Conservation (phyloP, 2,113 vertebrate genomes). For the Balaeniceps rex region DNA sequence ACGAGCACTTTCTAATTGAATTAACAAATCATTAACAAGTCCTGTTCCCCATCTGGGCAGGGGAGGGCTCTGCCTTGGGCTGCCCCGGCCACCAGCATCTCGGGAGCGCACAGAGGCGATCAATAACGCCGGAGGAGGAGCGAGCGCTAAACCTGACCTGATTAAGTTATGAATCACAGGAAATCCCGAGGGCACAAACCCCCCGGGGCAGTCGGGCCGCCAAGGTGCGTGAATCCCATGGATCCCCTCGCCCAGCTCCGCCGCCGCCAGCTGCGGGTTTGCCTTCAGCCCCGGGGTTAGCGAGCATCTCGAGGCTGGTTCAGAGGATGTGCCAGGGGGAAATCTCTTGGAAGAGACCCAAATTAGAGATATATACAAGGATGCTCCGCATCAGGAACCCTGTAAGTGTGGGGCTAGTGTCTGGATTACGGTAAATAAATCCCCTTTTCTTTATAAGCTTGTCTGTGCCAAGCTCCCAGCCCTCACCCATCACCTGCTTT, state of each 20-base stretch:
- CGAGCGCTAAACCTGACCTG: background rate
- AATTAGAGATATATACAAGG: background rate
- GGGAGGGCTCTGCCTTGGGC: background rate
- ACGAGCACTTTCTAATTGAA: slow-evolving; percentile 19
- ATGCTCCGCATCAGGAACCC: background rate
- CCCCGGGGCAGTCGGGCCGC: background rate
- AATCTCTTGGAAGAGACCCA: slow-evolving; percentile 7
- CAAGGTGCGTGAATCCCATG: background rate
- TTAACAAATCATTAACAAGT: slow-evolving; percentile 43
- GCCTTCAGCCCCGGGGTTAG: background rate
- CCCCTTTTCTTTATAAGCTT: background rate
- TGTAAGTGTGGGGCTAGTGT: background rate
- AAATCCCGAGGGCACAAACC: background rate
- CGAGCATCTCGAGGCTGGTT: background rate
- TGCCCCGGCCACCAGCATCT: background rate
- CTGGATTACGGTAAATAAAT: slow-evolving; percentile 19
- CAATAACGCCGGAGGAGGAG: background rate
- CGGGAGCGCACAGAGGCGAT: background rate
- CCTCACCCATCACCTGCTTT: background rate
- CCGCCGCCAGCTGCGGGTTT: background rate
- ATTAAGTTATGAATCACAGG: background rate
- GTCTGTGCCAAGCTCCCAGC: background rate
- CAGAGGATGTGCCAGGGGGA: background rate
- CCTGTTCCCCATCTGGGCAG: background rate
- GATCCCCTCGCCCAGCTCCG: background rate